Evolutionary conservation across 2,888 invertebrate genomes (phyloP), one percentile per base, ranked within the genome.

Genomic region (Rhamnusium bicolor): DNA sequence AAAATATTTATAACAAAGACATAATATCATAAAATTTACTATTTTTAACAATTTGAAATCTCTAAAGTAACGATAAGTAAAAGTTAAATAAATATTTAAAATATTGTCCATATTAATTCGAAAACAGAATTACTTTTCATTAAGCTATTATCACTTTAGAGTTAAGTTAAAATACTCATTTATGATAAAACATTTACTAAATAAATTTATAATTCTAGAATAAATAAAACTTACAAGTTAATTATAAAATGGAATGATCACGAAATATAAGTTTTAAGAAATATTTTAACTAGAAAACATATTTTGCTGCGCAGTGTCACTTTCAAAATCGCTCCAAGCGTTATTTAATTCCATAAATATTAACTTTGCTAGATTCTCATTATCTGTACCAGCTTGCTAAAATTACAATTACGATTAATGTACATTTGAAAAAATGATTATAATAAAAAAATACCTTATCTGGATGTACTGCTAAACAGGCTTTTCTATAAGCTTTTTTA

Each of bases 321-420:
- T 94, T 87, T 98, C 98, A 89, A 99, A 99, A 86, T 98, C 97
- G 83, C 94, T 95, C 98, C 99, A 99, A 18, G 99, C 99, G 87
- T 98, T 98, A 89, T 98, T 99, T 80, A 99, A 90, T 89, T 99
- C 99, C 93, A 99, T 98, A 89, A 99, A 99, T 85, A 99, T 96
- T 87, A 98, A 90, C 89, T 96, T 98, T 7, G 99, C 98, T 82
- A 98, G 91, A 81, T 94, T 93, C 89, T 99, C 98, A 86, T 99
- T 95, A 24, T 94, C 93, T 2, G 96, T 96, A 32, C 97, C 98
- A 85, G 94, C 93, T 93, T 98, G 95, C 98, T 98, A 90, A 60
- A 56, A 72, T 46, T 69, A 67, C 47, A 75, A 24, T 65, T 67
- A 46, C 49, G 40, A 29, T 61, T 62, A 75, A 67, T 51, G 18